Base-by-base conservation (phyloP, 1,140 invertebrate genomes). In the Manduca sexta region DNA sequence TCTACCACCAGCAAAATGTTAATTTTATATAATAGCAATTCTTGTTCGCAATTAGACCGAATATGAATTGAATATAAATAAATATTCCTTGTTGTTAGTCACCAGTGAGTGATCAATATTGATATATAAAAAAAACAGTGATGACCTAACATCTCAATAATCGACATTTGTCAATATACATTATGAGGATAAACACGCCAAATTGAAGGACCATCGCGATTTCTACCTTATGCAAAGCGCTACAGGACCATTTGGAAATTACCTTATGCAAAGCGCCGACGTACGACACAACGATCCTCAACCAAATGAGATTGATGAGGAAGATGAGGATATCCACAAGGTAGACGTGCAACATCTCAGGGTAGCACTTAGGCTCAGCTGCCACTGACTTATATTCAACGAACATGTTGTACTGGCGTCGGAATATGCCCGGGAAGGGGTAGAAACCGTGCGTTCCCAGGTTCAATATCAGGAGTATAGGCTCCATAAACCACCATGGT, bases 361-460 rank as follows among this genome's bases (percentile, higher is more conserved):
- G 68, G 45, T 74, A 74, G 50, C 76, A 80, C 31, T 33, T 62
- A 0, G 58, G 56, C 3, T 66, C 41, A 0, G 45, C 11, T 0
- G 53, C 17, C 0, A 64, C 44, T 0, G 60, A 55, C 45, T 64
- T 49, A 16, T 65, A 57, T 13, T 70, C 62, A 1, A 65, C 52
- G 21, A 63, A 62, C 12, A 50, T 44, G 34, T 53, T 60, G 38
- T 63, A 55, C 39, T 60, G 59, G 5, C 50, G 59, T 6, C 51
- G 53, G 14, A 77, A 50, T 14, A 64, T 56, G 4, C 73, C 39
- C 0, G 74, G 76, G 55, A 72, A 74, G 0, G 69, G 72, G 47
- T 74, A 77, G 49, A 80, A 76, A 38, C 76, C 76, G 15, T 77
- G 74, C 13, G 70, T 77, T n/a, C 76, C 76, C 0, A 80, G 46